phyloP scores from a whole-genome alignment of 2,888 invertebrate species.

The Sarcophaga caerulescens region DNA sequence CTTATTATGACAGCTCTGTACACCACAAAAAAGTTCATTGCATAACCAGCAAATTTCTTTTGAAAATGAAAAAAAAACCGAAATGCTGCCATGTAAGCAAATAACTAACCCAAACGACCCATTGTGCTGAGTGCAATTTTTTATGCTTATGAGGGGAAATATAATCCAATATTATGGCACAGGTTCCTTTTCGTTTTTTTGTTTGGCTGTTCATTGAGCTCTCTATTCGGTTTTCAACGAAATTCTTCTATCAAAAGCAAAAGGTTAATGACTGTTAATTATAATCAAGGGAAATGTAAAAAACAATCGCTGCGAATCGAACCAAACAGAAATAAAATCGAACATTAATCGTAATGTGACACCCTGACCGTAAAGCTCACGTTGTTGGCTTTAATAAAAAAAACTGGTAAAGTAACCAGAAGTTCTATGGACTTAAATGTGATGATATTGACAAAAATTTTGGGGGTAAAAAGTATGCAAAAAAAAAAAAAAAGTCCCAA shows the following conservation, averaged over 20 bases:
- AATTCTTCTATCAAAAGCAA: constrained; percentile 36
- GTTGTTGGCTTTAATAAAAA: background rate
- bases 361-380: constrained; percentile 46
- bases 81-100: background rate
- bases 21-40: no score
- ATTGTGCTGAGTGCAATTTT: constrained; percentile 3
- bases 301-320: background rate
- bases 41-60: no score
- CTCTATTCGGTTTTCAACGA: background rate
- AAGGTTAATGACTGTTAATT: constrained; percentile 60
- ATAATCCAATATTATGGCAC: constrained; percentile 8
- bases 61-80: no score
- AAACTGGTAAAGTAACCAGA: constrained; percentile 22
- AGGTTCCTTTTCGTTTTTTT: constrained; percentile 10
- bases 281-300: constrained; percentile 17
- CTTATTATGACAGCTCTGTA: no score
- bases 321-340: constrained; percentile 40
- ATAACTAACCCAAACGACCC: background rate
- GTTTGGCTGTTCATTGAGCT: background rate
- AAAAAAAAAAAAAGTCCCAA: background rate
- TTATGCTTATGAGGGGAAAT: background rate
- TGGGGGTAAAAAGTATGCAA: background rate
- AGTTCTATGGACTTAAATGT: constrained; percentile 52
- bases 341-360: constrained; percentile 59
- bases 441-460: constrained; percentile 53